Evolutionary conservation across 2,797 vertebrate species (phyloP), one percentile per base, ranked within the genome.

Genomic region (Phyllotis vaccarum): DNA sequence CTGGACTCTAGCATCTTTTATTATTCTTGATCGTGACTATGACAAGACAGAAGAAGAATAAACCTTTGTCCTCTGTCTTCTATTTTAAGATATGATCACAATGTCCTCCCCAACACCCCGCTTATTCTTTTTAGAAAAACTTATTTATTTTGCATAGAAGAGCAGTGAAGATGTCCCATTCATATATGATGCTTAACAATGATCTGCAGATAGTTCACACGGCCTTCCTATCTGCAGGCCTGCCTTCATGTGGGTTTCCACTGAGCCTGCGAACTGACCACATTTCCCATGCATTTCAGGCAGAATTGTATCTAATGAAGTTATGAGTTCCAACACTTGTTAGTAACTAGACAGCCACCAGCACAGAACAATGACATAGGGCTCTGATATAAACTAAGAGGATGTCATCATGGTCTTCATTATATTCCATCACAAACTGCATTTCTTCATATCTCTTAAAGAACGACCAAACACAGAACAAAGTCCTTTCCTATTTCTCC

Each of bases 181-280:
- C 43, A 72, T 56, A 24, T 16, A n/a, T 2, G 10, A 22, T 74
- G 46, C 22, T 78, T 49, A 68, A 87, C 60, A 49, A 72, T 2
- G 40, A 37, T 70, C 40, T 85, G 37, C 75, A 80, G 58, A 86
- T 17, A 79, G 66, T 29, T 37, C 16, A 79, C 19, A 40, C 8
- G 34, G 29, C 5, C 49, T 62, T 62, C 62, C 82, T 40, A 49
- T 54, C 64, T 91, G 83, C 19, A 86, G 75, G 52, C 21, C 19
- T 82, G 31, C 60, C 37, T 83, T 94, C 24, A 60, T 29, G 83
- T 80, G 43, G 52, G 49, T 95, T 92, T 76, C 46, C 40, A 91
- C 17, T 54, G 24, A 90, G 58, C 5, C 8, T 24, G 14, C 60
- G 46, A 80, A 31, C 17, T 56, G 75, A 66, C 29, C 68, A 56